These are phyloP conservation scores for Sinocyclocheilus grahami DNA, from an alignment of 2,113 vertebrate species.

Conservation along the genomic window DNA sequence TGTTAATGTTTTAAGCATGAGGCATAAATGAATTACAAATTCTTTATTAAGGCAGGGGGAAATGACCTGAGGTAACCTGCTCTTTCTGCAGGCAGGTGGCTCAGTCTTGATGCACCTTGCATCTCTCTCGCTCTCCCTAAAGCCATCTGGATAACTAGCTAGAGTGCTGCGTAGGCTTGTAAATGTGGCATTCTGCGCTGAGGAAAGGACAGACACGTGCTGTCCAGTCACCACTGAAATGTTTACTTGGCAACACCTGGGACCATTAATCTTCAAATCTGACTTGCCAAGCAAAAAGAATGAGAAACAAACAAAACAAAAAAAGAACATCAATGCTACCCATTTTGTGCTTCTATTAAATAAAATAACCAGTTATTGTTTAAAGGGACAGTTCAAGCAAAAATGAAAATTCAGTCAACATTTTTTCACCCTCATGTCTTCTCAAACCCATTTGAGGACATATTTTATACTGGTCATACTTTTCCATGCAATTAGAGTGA, in stretches of 20 bases:
- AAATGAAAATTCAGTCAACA: no score
- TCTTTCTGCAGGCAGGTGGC: conserved; percentile 8
- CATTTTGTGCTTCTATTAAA: neutral
- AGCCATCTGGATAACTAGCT: conserved; percentile 49
- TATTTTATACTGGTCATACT: neutral
- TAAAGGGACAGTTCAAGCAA: neutral
- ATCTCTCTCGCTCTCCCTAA: conserved; percentile 21
- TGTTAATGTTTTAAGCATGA: neutral
- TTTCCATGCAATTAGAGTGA: neutral
- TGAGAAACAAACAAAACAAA: neutral
- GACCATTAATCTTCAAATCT: conserved; percentile 35
- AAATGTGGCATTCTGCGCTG: conserved; percentile 39
- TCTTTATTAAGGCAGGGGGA: neutral
- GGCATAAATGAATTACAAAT: conserved; percentile 40
- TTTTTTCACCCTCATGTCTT: neutral
- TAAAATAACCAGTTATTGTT: neutral
- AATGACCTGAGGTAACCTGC: conserved; percentile 26
- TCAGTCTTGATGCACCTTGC: conserved; percentile 14
- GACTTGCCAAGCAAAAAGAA: neutral
- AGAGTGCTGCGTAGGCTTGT: conserved; percentile 47
- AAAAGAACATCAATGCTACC: neutral
- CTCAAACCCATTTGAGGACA: neutral
- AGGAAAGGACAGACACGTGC: conserved; percentile 26
- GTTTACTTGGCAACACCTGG: conserved; percentile 42
- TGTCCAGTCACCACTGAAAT: conserved; percentile 37